These are phyloP conservation scores for Luehdorfia chinensis DNA, from an alignment of 1,140 invertebrate species.

Conservation along the genomic window DNA sequence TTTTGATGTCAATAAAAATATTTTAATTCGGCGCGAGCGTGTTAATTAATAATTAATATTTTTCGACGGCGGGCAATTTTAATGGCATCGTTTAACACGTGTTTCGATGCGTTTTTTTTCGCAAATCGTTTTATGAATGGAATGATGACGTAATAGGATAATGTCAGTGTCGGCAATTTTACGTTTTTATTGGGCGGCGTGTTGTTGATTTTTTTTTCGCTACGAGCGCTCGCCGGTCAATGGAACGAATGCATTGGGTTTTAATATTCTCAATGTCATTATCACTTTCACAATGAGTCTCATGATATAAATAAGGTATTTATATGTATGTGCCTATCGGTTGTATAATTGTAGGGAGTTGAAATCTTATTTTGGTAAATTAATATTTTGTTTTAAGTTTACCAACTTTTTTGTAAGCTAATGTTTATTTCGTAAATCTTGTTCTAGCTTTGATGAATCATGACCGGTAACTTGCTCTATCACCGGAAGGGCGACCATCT, in stretches of 20 bases:
- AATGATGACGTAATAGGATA: slow-evolving; percentile 76
- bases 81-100: slow-evolving; percentile 69
- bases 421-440: too few relatives aligned
- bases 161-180: slow-evolving; percentile 73
- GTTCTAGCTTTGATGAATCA: too few relatives aligned
- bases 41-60: slow-evolving; percentile 77
- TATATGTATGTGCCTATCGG: slow-evolving; percentile 1
- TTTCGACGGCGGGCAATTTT: slow-evolving; percentile 52
- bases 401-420: too few relatives aligned
- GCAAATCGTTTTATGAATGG: slow-evolving; percentile 71
- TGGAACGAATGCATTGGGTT: slow-evolving; percentile 68
- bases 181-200: slow-evolving; percentile 72
- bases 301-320: slow-evolving; percentile 50
- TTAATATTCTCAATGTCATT: slow-evolving; percentile 77
- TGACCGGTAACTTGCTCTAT: too few relatives aligned
- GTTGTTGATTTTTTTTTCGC: slow-evolving; percentile 68
- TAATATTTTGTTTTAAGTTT: too few relatives aligned
- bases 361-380: too few relatives aligned
- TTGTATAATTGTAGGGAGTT: slow-evolving; percentile 1
- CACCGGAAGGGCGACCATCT: too few relatives aligned
- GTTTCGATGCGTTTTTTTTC: slow-evolving; percentile 66
- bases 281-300: slow-evolving; percentile 72
- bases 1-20: slow-evolving; percentile 74
- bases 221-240: slow-evolving; percentile 61
- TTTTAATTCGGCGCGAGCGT: slow-evolving; percentile 66